Conservation (phyloP, 2,113 vertebrate genomes). For the Microtus montanus region DNA sequence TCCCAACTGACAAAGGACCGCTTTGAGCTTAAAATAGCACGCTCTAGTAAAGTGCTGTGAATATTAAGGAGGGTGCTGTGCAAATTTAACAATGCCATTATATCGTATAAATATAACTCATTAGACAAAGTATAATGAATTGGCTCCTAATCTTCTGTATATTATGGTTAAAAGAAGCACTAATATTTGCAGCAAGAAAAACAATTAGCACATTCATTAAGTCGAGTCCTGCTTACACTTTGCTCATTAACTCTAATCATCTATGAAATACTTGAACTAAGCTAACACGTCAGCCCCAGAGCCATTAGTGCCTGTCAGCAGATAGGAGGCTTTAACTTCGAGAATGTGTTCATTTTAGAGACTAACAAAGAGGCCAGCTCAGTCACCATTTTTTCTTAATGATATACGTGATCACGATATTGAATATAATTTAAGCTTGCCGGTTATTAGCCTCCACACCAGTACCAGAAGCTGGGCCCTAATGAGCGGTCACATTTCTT, state of each 20-base stretch:
- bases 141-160: conserved; percentile 76
- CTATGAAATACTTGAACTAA: conserved; percentile 77
- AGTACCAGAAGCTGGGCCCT: not conserved
- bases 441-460: conserved; percentile 54
- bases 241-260: conserved; percentile 78
- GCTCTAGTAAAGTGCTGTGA: conserved; percentile 64
- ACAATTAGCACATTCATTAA: conserved; percentile 80
- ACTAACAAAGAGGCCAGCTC: conserved; percentile 57
- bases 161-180: conserved; percentile 75
- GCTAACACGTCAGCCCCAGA: conserved; percentile 61
- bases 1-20: conserved; percentile 55
- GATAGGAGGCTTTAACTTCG: conserved; percentile 64
- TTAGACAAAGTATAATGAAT: conserved; percentile 76
- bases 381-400: conserved; percentile 54
- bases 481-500: conserved; percentile 54
- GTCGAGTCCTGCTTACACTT: conserved; percentile 74
- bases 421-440: conserved; percentile 60
- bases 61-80: conserved; percentile 70
- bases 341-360: conserved; percentile 65
- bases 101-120: conserved; percentile 75
- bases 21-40: conserved; percentile 75
- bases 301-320: conserved; percentile 75
- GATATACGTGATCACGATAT: conserved; percentile 41
- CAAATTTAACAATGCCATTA: conserved; percentile 69
- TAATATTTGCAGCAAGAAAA: conserved; percentile 79